Conservation (phyloP, 2,888 invertebrate species). For the Erebia palarica region DNA sequence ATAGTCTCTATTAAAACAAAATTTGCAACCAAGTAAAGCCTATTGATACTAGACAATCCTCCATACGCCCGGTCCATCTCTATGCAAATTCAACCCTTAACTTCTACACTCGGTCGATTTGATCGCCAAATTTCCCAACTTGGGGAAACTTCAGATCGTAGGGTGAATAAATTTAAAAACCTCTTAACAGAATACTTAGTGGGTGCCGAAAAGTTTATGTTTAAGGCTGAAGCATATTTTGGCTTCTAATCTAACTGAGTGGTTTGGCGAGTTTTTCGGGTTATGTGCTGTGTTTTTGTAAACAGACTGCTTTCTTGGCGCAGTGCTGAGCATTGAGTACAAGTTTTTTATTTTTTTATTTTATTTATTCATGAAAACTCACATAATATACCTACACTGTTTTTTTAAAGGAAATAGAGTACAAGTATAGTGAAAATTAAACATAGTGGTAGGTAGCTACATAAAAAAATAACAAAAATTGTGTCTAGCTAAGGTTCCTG, state of each 20-base stretch:
- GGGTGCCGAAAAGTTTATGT: constrained; percentile 72
- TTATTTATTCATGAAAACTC: no score
- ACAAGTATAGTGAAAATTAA: no score
- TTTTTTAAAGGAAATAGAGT: no score
- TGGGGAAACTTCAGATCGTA: constrained; percentile 68
- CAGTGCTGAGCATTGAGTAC: no score
- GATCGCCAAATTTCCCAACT: constrained; percentile 75
- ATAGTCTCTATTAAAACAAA: constrained; percentile 11
- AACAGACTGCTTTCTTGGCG: not conserved
- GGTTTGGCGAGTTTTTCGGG: constrained; percentile 37
- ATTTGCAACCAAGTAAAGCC: constrained; percentile 15
- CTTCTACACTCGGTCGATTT: constrained; percentile 70
- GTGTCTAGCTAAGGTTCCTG: no score
- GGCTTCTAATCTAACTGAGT: constrained; percentile 45
- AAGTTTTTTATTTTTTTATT: no score
- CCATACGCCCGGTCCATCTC: constrained; percentile 52
- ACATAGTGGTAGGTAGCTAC: no score
- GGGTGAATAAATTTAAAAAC: constrained; percentile 82
- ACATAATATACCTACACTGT: no score
- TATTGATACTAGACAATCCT: constrained; percentile 33
- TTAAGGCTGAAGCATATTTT: constrained; percentile 53
- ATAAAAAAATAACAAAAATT: no score
- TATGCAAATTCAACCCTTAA: constrained; percentile 80
- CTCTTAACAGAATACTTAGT: constrained; percentile 70
- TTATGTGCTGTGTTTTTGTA: constrained; percentile 17